Base-by-base conservation (phyloP, 1,140 invertebrate species). In the Cyphomyrmex costatus region DNA sequence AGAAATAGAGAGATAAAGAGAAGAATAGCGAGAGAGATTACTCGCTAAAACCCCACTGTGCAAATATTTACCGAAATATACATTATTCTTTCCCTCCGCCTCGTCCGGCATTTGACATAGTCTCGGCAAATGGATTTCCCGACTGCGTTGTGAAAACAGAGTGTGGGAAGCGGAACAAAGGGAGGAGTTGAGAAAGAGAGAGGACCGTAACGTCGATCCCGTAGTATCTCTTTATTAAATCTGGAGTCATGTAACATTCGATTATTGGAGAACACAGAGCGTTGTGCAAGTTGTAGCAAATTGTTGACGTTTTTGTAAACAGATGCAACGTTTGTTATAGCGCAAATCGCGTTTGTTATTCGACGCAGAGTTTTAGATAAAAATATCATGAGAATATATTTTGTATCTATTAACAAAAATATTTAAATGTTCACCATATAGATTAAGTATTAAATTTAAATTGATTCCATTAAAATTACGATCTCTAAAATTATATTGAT, bases 1-100 rank as follows among this genome's bases (percentile, higher is more conserved):
- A 24, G 21, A n/a, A 60, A 51, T 60, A 77, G 71, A 30, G n/a
- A 36, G 65, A 61, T 30, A 46, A 5, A 71, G n/a, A 21, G 30
- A 51, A 27, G 49, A 66, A 76, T 21, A 33, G 14, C 16, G 5
- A 42, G 27, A 49, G 53, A 58, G 46, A 61, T 6, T 21, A 14
- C 19, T 68, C 61, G 63, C 12, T 53, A 61, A 86, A 83, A 76
- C 61, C 27, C n/a, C n/a, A 24, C 16, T 16, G 60, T 21, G 85
- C 65, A 84, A 87, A 90, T 89, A 87, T 89, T 90, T 87, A 60
- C 58, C 46, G 24, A 83, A 86, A 74, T 53, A 42, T 49, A 73
- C 83, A 66, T 76, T 68, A 21, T 88, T 86, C 65, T 86, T 58
- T 74, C 21, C 0, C 42, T 10, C 61, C 14, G 8, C 27, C 30